A percentile compares a stretch with the other conserved stretches of the same genome.
Conservation (phyloP, 2,888 invertebrate genomes). For the Caenorhabditis sp. region DNA sequence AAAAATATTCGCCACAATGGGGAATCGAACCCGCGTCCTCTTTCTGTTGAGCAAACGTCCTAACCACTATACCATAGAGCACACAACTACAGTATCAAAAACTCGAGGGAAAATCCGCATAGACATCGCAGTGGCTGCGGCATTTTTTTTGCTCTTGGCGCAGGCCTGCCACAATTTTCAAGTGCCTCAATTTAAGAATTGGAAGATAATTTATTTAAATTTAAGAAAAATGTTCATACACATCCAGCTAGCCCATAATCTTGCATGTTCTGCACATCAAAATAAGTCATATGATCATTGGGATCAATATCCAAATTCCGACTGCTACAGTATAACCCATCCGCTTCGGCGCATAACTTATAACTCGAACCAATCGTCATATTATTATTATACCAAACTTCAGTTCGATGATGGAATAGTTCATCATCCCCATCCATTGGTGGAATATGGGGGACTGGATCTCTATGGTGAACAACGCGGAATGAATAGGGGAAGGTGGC, state of each 20-base stretch:
- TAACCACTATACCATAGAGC: no score
- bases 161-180: no score
- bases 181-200: no score
- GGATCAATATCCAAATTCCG: slow-evolving; percentile 27
- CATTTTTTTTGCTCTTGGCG: no score
- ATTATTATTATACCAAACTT: slow-evolving; percentile 53
- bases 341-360: slow-evolving; percentile 42
- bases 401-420: slow-evolving; percentile 47
- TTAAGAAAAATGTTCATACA: no score
- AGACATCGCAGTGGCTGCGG: no score
- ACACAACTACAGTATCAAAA: no score
- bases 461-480: slow-evolving; percentile 45
- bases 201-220: no score
- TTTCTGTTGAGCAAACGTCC: no score
- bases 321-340: slow-evolving; percentile 47
- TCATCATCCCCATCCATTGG: slow-evolving; percentile 37
- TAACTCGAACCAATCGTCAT: slow-evolving; percentile 35
- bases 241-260: slow-evolving; percentile 41
- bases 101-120: no score
- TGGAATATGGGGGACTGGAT: slow-evolving; percentile 51
- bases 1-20: no score
- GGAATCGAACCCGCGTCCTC: no score
- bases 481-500: slow-evolving; percentile 41
- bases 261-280: slow-evolving; percentile 31
- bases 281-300: slow-evolving; percentile 48